Evolutionary conservation across 2,113 vertebrate species (phyloP), one percentile per base, ranked within the genome.

Genomic region (Cephalopholis sonnerati): DNA sequence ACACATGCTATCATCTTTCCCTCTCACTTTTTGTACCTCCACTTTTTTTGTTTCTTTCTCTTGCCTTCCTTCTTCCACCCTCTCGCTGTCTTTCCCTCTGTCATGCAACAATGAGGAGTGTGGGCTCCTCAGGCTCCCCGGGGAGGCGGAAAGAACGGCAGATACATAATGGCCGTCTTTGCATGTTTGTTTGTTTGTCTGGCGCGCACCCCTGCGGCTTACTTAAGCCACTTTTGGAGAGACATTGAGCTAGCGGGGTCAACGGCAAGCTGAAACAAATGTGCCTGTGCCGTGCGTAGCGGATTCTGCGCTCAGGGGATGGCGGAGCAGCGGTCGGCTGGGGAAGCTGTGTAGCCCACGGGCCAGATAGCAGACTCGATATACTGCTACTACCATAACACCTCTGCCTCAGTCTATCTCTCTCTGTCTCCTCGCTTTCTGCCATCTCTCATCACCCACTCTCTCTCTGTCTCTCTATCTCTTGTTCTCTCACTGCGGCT

Each of bases 151-250:
- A 76, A 51, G 74, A 66, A 69, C 48, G 11, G 55, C 27, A 25
- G 73, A 92, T 58, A 50, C 62, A 79, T 78, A 78, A 84, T 81
- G 69, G 67, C 51, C 27, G 16, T 78, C 82, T 87, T 79, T 84
- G 81, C 87, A 54, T 66, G 65, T 91, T 89, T 90, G 87, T 90
- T 85, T 91, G 78, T 90, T 80, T 82, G 77, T 73, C 46, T 87
- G 73, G 53, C 67, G 0, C 50, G 10, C 71, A 46, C 68, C 73
- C 89, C 86, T 55, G 71, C 65, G 46, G 92, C 89, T 91, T 68
- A 85, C 90, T 91, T 83, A 68, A 87, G 84, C 61, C 81, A 73
- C 76, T 91, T 92, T 87, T 83, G 50, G 80, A 77, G 68, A 81
- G 80, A 57, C 29, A n/a, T 27, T 63, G 71, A 63, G 85, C 77